Evolutionary conservation across 2,888 invertebrate species (phyloP).

Genomic region (Luperina nickerlii): DNA sequence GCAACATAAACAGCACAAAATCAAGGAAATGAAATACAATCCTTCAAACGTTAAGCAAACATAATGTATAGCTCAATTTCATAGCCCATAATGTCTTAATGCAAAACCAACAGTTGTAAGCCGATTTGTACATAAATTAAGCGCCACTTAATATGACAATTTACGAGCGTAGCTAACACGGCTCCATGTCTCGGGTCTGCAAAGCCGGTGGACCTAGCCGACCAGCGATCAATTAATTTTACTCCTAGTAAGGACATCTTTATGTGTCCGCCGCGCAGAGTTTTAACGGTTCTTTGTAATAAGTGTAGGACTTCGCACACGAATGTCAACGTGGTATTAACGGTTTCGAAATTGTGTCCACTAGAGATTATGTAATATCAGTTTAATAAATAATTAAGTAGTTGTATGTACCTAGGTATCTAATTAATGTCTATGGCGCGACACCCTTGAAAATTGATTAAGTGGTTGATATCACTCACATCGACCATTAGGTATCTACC

Average conservation of each 20-base stretch:
- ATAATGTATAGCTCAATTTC: slow-evolving; percentile 74
- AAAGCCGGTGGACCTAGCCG: slow-evolving; percentile 66
- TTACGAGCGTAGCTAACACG: slow-evolving; percentile 79
- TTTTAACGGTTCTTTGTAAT: slow-evolving; percentile 78
- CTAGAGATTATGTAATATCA: background rate
- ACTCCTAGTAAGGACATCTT: slow-evolving; percentile 80
- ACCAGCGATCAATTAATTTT: slow-evolving; percentile 81
- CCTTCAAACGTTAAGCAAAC: slow-evolving; percentile 63
- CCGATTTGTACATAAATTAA: slow-evolving; percentile 80
- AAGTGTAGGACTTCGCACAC: slow-evolving; percentile 55
- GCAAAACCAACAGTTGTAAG: slow-evolving; percentile 77
- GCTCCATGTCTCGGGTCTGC: slow-evolving; percentile 63
- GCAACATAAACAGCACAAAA: slow-evolving; percentile 56
- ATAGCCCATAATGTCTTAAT: slow-evolving; percentile 75
- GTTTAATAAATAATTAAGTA: slow-evolving; percentile 9
- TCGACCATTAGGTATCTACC: background rate
- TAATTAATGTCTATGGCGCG: background rate
- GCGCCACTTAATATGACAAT: slow-evolving; percentile 82
- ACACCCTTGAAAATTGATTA: slow-evolving; percentile 14
- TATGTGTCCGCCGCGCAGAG: slow-evolving; percentile 71
- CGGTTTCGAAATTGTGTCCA: slow-evolving; percentile 28
- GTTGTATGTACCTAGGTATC: too few relatives aligned
- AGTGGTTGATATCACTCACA: background rate
- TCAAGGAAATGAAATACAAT: slow-evolving; percentile 70
- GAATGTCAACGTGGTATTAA: slow-evolving; percentile 33